These are phyloP conservation scores for Sylvietta virens DNA, from an alignment of 2,113 vertebrate genomes.

Conservation along the genomic window DNA sequence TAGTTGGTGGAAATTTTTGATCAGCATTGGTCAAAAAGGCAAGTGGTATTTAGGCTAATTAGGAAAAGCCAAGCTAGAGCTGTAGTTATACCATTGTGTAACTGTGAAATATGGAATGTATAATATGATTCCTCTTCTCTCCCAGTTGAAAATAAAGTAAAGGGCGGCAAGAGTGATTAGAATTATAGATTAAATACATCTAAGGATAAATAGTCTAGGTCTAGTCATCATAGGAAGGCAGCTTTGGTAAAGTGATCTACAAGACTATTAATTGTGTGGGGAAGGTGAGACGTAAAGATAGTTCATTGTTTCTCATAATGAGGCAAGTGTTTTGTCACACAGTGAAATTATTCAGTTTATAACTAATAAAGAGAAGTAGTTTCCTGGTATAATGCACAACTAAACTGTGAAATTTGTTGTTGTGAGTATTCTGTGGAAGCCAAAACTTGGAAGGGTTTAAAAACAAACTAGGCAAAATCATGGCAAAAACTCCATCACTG, in stretches of 20 bases:
- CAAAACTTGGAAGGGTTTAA: neutral
- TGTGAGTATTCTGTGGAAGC: neutral
- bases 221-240: neutral
- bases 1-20: neutral
- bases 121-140: neutral
- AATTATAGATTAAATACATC: neutral
- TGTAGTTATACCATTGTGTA: neutral
- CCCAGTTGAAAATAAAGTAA: neutral
- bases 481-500: neutral
- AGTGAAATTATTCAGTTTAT: neutral
- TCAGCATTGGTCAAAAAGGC: neutral
- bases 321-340: neutral
- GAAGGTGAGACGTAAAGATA: neutral
- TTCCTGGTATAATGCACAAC: neutral
- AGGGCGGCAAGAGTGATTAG: neutral
- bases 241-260: neutral
- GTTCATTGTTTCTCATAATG: neutral
- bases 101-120: neutral
- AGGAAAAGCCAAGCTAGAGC: neutral
- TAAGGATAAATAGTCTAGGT: neutral
- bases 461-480: neutral
- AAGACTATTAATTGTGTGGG: neutral
- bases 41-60: neutral
- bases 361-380: neutral
- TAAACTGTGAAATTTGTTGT: neutral